A percentile compares a stretch with the other conserved stretches of the same genome.
phyloP scores from a whole-genome alignment of 2,888 invertebrate genomes.

The Odontomyia ornata region DNA sequence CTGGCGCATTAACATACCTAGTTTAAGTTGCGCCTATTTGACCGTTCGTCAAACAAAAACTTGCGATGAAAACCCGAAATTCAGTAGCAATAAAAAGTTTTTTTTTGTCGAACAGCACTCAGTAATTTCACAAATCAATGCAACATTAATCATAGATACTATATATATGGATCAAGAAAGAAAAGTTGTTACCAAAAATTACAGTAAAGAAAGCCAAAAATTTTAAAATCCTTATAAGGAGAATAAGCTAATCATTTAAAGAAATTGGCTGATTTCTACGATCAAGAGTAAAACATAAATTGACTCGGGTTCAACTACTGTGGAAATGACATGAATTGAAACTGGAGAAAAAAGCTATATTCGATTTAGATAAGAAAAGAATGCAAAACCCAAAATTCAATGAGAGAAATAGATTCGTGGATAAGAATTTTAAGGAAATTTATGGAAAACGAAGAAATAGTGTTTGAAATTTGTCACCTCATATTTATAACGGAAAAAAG shows the following conservation, averaged over 20 bases:
- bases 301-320: slow-evolving; percentile 53
- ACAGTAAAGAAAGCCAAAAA: slow-evolving; percentile 51
- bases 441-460: slow-evolving; percentile 45
- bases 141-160: slow-evolving; percentile 65
- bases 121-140: slow-evolving; percentile 59
- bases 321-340: slow-evolving; percentile 56
- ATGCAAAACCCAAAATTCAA: slow-evolving; percentile 52
- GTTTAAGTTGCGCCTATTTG: too few relatives aligned
- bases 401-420: slow-evolving; percentile 50
- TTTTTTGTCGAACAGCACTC: slow-evolving; percentile 77
- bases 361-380: slow-evolving; percentile 75
- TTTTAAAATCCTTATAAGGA: slow-evolving; percentile 65
- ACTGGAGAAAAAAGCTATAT: slow-evolving; percentile 67
- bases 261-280: slow-evolving; percentile 55
- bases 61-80: too few relatives aligned
- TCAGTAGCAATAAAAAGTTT: slow-evolving; percentile 86
- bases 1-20: too few relatives aligned
- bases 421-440: slow-evolving; percentile 45
- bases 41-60: too few relatives aligned
- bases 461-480: slow-evolving; percentile 67
- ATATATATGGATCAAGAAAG: slow-evolving; percentile 65
- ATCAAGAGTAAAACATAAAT: slow-evolving; percentile 54
- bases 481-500: slow-evolving; percentile 79
- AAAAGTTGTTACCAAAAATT: slow-evolving; percentile 61
- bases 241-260: slow-evolving; percentile 55